A percentile compares a stretch with the other conserved stretches of the same genome.
These are phyloP conservation scores for Cephus cinctus DNA, from an alignment of 1,140 invertebrate genomes.

Conservation along the genomic window DNA sequence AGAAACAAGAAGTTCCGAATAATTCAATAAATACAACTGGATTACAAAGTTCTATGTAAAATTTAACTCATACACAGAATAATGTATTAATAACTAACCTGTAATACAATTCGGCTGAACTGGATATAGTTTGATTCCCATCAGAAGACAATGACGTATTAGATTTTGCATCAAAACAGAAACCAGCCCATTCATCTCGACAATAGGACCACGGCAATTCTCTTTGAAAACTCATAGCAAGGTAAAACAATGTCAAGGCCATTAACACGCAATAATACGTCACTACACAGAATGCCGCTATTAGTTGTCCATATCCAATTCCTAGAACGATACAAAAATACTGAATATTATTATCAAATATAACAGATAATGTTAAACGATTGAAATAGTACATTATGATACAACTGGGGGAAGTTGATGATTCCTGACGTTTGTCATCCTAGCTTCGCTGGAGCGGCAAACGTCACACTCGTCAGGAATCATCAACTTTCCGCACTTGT, in stretches of 20 bases:
- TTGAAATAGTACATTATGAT: too few species aligned
- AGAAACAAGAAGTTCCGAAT: neutral
- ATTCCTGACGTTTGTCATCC: too few species aligned
- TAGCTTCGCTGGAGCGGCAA: too few species aligned
- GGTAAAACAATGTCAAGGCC: constrained; percentile 76
- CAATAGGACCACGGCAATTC: constrained; percentile 69
- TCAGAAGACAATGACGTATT: constrained; percentile 35
- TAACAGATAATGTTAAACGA: too few species aligned
- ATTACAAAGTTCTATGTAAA: neutral
- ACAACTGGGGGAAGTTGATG: too few species aligned
- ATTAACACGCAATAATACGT: constrained; percentile 82
- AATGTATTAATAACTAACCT: constrained; percentile 58
- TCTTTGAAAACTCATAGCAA: constrained; percentile 64
- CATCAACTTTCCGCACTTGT: too few species aligned
- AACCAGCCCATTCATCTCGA: constrained; percentile 60
- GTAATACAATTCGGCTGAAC: constrained; percentile 49
- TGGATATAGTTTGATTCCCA: constrained; percentile 30
- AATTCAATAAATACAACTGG: too few species aligned
- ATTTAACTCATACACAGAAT: neutral
- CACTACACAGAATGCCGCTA: constrained; percentile 66
- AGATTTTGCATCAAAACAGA: constrained; percentile 19
- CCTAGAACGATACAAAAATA: too few species aligned
- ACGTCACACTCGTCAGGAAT: too few species aligned
- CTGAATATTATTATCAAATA: too few species aligned
- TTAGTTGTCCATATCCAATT: constrained; percentile 73